Conservation (phyloP, 2,113 vertebrate genomes). For the Serinus canaria region DNA sequence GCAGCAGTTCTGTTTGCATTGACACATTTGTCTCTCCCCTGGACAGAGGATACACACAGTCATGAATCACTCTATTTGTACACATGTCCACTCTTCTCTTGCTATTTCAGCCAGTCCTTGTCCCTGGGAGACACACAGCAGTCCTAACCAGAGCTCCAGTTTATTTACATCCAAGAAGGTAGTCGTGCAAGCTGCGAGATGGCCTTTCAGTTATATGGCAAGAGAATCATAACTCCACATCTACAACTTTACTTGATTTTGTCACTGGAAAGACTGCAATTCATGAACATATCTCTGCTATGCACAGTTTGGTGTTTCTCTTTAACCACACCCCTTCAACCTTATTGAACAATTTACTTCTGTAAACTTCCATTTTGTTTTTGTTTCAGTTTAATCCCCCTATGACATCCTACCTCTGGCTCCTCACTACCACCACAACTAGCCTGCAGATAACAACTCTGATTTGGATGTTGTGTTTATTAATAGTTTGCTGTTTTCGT, state of each 20-base stretch:
- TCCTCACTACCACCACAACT: neutral
- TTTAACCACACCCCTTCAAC: neutral
- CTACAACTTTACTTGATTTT: neutral
- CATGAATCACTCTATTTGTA: neutral
- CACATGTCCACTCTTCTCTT: neutral
- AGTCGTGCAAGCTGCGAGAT: neutral
- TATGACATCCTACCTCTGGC: neutral
- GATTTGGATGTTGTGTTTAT: neutral
- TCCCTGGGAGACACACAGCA: neutral
- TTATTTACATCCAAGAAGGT: neutral
- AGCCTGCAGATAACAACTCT: neutral
- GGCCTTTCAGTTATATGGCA: neutral
- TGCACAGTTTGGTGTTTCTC: conserved; percentile 9
- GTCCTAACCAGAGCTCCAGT: neutral
- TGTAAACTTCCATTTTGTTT: conserved; percentile 3
- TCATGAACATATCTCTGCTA: neutral
- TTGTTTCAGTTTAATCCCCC: neutral
- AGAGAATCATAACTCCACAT: neutral
- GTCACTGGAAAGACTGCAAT: neutral
- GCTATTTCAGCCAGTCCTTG: neutral
- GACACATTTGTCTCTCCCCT: neutral
- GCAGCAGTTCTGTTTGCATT: neutral
- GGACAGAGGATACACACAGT: neutral
- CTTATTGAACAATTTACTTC: neutral
- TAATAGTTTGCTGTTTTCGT: neutral